phyloP scores from a whole-genome alignment of 2,888 invertebrate species.

The Hirtodrosophila cameraria region DNA sequence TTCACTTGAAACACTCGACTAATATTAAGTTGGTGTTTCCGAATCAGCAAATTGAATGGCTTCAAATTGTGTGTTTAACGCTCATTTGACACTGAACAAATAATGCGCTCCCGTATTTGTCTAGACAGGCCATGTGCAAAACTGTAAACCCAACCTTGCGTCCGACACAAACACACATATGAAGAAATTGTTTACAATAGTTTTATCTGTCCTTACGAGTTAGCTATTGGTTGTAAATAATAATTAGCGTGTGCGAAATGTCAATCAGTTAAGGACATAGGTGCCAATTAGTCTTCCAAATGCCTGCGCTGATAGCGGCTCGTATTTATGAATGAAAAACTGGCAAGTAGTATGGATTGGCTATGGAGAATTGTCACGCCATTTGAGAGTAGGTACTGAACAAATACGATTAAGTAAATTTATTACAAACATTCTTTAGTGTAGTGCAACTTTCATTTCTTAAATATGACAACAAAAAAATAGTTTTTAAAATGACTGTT shows the following conservation, averaged over 20 bases:
- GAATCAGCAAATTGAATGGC: conserved; percentile 26
- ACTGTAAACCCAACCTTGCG: not conserved
- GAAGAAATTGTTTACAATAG: conserved; percentile 52
- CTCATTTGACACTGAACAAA: conserved; percentile 65
- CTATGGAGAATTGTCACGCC: conserved; percentile 34
- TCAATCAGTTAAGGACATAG: conserved; percentile 66
- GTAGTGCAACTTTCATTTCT: conserved; percentile 24
- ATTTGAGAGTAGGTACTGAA: conserved; percentile 19
- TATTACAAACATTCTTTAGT: conserved; percentile 12
- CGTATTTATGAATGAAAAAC: conserved; percentile 48
- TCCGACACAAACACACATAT: not conserved
- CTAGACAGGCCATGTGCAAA: conserved; percentile 45
- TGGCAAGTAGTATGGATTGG: not conserved
- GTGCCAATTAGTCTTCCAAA: conserved; percentile 55
- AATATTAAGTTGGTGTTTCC: conserved; percentile 16
- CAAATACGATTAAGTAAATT: conserved; percentile 21
- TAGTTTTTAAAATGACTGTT: not conserved
- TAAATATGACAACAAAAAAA: not conserved
- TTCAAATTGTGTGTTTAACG: conserved; percentile 34
- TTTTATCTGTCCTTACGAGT: conserved; percentile 28
- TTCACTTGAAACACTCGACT: conserved; percentile 23
- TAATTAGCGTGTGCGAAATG: conserved; percentile 68
- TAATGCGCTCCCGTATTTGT: conserved; percentile 71
- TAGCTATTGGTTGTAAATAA: conserved; percentile 61
- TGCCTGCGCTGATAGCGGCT: conserved; percentile 19